These are phyloP conservation scores for Anoplius nigerrimus DNA, from an alignment of 2,888 invertebrate species.

Conservation along the genomic window DNA sequence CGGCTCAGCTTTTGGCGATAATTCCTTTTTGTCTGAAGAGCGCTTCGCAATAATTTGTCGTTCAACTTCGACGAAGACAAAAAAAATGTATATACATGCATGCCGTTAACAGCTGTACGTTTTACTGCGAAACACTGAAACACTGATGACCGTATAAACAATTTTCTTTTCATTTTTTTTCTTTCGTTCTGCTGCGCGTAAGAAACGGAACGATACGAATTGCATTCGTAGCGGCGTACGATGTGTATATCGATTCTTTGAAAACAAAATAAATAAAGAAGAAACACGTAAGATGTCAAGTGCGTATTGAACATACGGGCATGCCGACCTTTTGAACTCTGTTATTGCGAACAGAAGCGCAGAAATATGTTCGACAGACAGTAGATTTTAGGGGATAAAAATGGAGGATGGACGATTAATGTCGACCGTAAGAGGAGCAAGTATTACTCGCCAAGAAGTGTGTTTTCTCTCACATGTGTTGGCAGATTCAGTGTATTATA, in stretches of 20 bases:
- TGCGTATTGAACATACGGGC: slow-evolving; percentile 17
- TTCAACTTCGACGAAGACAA: background rate
- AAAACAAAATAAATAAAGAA: too few relatives aligned
- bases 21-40: background rate
- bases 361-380: slow-evolving; percentile 40
- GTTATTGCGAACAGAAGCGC: slow-evolving; percentile 14
- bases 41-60: slow-evolving; percentile 8
- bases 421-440: slow-evolving; percentile 55
- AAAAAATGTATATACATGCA: background rate
- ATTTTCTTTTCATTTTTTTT: slow-evolving; percentile 13
- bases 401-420: slow-evolving; percentile 12
- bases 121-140: slow-evolving; percentile 35
- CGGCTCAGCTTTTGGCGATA: too few relatives aligned
- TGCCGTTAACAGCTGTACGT: slow-evolving; percentile 21
- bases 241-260: too few relatives aligned
- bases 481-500: slow-evolving; percentile 67
- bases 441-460: slow-evolving; percentile 68
- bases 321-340: slow-evolving; percentile 37
- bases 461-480: slow-evolving; percentile 67
- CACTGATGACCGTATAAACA: slow-evolving; percentile 10
- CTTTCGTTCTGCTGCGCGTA: slow-evolving; percentile 26
- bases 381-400: slow-evolving; percentile 48
- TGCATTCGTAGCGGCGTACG: too few relatives aligned
- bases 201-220: slow-evolving; percentile 7
- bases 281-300: background rate